Base-by-base conservation (phyloP, 2,113 vertebrate genomes). In the Podarcis cretensis region DNA sequence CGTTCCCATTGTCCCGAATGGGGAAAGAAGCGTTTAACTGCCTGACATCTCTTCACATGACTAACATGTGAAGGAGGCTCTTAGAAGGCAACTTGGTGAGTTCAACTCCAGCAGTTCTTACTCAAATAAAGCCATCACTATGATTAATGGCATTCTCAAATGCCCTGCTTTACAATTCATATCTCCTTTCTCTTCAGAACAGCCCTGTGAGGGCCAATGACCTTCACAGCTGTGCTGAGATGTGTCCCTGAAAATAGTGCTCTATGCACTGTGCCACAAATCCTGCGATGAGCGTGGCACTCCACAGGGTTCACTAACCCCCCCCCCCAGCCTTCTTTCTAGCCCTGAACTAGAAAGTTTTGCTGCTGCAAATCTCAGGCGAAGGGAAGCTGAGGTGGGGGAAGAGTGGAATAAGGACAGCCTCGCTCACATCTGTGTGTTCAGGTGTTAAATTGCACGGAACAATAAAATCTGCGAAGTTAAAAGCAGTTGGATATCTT, bases 391-490 rank as follows among this genome's bases (percentile, higher is more conserved):
- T 30, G 69, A 68, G 18, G 16, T 5, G 13, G 30, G 69, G n/a
- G 48, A 54, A 54, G 10, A 69, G 13, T 14, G 27, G 25, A 43
- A 30, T 30, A 35, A 35, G 16, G 23, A 48, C 89, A 92, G 84
- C 91, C 87, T 57, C 91, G 84, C 4, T 85, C 93, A 93, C 93
- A 93, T 95, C 93, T 96, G 93, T 75, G 93, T 92, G 32, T 91
- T 0, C 0, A 13, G 30, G 88, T 89, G 81, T 89, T 89, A 83
- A 89, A 91, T 73, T 92, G 77, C 74, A 89, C 80, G 78, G 85
- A 92, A 92, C 0, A 57, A 69, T 0, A 88, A 90, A 87, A 90
- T 73, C 27, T 1, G 0, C 0, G 65, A 86, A 94, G 93, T 95
- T 94, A 94, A 94, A 93, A 87, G 82, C 93, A 91, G 91, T 91